Evolutionary conservation across 2,888 invertebrate genomes (phyloP).

Genomic region (Andrena flavipes): DNA sequence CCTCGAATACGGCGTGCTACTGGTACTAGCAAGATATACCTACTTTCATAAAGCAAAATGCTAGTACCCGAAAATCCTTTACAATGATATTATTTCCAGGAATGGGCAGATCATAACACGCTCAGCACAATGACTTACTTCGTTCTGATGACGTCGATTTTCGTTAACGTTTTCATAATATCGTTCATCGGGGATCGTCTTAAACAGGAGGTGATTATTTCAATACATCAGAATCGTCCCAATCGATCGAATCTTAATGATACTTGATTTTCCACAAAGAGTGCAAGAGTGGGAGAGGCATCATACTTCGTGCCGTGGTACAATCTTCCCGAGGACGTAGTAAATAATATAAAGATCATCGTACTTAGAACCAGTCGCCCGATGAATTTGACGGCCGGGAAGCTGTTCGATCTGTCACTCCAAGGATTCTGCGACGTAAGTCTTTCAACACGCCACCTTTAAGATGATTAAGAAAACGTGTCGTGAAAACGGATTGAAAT

Average conservation of each 20-base stretch:
- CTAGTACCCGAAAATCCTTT: not conserved
- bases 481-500: not conserved
- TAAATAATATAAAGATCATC: slow-evolving; percentile 66
- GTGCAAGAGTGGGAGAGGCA: slow-evolving; percentile 69
- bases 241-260: not conserved
- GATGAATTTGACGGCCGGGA: slow-evolving; percentile 72
- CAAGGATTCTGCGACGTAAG: slow-evolving; percentile 75
- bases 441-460: not conserved
- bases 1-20: slow-evolving; percentile 78
- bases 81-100: slow-evolving; percentile 51
- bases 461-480: too few species aligned
- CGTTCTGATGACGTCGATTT: slow-evolving; percentile 72
- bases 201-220: slow-evolving; percentile 66
- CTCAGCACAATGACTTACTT: slow-evolving; percentile 59
- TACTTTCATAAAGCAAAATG: not conserved
- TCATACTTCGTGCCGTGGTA: slow-evolving; percentile 76
- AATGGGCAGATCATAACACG: slow-evolving; percentile 54
- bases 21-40: slow-evolving; percentile 41
- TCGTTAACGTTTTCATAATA: slow-evolving; percentile 74
- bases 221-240: not conserved
- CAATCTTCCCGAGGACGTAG: slow-evolving; percentile 60
- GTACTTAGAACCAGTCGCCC: slow-evolving; percentile 70
- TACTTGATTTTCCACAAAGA: slow-evolving; percentile 28
- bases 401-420: slow-evolving; percentile 72
- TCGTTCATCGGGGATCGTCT: slow-evolving; percentile 78